Percentiles rank a stretch among this genome's conserved stretches.
Conservation (phyloP, 2,797 vertebrate species). For the Selene dorsalis region DNA sequence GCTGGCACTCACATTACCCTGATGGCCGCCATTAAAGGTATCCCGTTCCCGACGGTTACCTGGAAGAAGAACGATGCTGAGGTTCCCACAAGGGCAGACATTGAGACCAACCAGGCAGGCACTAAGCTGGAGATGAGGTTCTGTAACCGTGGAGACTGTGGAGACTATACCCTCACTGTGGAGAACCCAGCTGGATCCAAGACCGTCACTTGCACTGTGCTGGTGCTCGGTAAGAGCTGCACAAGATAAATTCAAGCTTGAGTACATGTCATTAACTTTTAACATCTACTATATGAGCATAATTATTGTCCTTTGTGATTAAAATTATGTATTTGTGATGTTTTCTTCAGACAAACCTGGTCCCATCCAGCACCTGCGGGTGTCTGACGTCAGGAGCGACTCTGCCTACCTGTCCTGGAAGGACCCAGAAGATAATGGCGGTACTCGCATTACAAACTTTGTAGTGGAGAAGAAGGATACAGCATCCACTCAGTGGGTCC, state of each 20-base stretch:
- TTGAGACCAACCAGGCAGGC: slow-evolving; percentile 89
- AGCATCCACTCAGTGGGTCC: slow-evolving; percentile 91
- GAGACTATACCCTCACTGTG: slow-evolving; percentile 93
- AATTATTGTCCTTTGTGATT: not conserved
- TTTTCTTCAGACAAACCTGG: slow-evolving; percentile 92
- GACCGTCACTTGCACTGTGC: slow-evolving; percentile 93
- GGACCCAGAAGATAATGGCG: slow-evolving; percentile 97
- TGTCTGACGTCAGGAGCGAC: slow-evolving; percentile 95
- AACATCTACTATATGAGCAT: not conserved
- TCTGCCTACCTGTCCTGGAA: slow-evolving; percentile 98
- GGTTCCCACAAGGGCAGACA: slow-evolving; percentile 93
- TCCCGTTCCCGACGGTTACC: slow-evolving; percentile 93
- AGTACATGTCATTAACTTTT: not conserved
- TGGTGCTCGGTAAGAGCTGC: slow-evolving; percentile 88
- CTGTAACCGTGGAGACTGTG: slow-evolving; percentile 92
- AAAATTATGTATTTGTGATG: not conserved
- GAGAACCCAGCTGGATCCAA: slow-evolving; percentile 96
- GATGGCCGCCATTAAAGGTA: slow-evolving; percentile 93
- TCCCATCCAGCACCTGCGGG: slow-evolving; percentile 92
- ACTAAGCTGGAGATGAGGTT: slow-evolving; percentile 97
- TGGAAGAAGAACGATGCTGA: slow-evolving; percentile 97
- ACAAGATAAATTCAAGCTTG: not conserved
- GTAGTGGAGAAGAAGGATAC: slow-evolving; percentile 97
- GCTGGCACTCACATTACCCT: slow-evolving; percentile 93
- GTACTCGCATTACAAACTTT: slow-evolving; percentile 95